Percentiles rank a stretch among this genome's conserved stretches.
Conservation (phyloP, 2,797 vertebrate genomes). For the Cyclopterus lumpus region DNA sequence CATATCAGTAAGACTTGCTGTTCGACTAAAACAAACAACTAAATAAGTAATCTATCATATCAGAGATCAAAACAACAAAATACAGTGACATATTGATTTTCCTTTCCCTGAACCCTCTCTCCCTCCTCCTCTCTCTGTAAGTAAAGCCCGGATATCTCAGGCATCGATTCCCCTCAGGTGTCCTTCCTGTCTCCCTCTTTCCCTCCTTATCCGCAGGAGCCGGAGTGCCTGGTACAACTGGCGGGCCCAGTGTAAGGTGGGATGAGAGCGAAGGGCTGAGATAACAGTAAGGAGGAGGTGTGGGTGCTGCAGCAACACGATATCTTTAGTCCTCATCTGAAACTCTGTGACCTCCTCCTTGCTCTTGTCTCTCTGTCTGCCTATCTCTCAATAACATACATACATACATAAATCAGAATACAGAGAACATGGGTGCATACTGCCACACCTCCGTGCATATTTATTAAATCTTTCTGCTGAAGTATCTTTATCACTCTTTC, state of each 20-base stretch:
- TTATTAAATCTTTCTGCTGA: conserved; percentile 7
- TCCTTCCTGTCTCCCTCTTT: conserved; percentile 87
- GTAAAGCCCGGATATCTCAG: conserved; percentile 84
- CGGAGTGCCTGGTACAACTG: conserved; percentile 75
- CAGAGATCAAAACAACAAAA: conserved; percentile 70
- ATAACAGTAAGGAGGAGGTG: conserved; percentile 84
- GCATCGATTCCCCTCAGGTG: conserved; percentile 87
- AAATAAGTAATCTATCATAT: conserved; percentile 60
- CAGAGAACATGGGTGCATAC: background rate
- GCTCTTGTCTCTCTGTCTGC: conserved; percentile 48
- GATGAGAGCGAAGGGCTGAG: conserved; percentile 78
- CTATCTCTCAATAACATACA: conserved; percentile 37
- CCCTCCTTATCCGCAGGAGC: conserved; percentile 80
- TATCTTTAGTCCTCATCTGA: conserved; percentile 77
- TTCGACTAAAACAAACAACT: conserved; percentile 34
- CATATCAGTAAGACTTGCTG: conserved; percentile 18
- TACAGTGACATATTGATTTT: conserved; percentile 73
- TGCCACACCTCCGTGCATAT: conserved; percentile 20
- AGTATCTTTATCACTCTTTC: background rate
- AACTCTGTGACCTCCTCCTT: conserved; percentile 82
- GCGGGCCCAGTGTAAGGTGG: conserved; percentile 67
- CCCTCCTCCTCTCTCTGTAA: conserved; percentile 72
- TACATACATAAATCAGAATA: conserved; percentile 18
- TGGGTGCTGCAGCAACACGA: conserved; percentile 82
- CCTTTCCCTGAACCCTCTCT: conserved; percentile 71